Base-by-base conservation (phyloP, 2,888 invertebrate species). In the Bombyx huttoni region DNA sequence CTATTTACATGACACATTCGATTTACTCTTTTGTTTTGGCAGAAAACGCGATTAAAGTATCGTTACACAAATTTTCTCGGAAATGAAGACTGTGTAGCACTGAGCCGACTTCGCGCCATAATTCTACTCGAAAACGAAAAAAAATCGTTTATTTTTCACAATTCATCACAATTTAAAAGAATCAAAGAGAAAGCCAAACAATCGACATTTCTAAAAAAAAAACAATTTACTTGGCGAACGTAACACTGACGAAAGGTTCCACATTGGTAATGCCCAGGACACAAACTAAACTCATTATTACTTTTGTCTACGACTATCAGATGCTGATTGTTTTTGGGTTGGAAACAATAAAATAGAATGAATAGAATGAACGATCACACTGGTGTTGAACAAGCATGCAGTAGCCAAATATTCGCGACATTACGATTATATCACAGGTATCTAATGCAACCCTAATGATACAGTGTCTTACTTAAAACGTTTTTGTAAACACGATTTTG, bases 1-100 rank as follows among this genome's bases (percentile, higher is more conserved):
- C 80, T 88, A 88, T 88, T 87, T 88, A 88, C 88, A 88, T 87
- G 88, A 88, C 88, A 88, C 88, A 85, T 83, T 81, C 73, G 81
- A 81, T 81, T 40, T 81, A 79, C 74, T 87, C 82, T 85, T 81
- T 88, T 86, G 86, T 87, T 88, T 88, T 88, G 88, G 88, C 88
- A 88, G 83, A 88, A 86, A 78, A 86, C 50, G 51, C 85, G 86
- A 83, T 84, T 78, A 87, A 78, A 84, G 81, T 83, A 88, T 84
- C 78, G 80, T 86, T 83, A 81, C 75, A 81, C 79, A 81, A 79
- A 73, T 10, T 40, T 40, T 40, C 12, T 40, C 5, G 24, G 40
- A 40, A 40, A 40, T 40, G 40, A 8, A 40, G 40, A 40, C 12
- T 40, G 40, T 77, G 64, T 68, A 71, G 64, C 66, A 66, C 68